Evolutionary conservation across 2,888 invertebrate species (phyloP), one percentile per base, ranked within the genome.

Genomic region (Anagyrus pseudococci): DNA sequence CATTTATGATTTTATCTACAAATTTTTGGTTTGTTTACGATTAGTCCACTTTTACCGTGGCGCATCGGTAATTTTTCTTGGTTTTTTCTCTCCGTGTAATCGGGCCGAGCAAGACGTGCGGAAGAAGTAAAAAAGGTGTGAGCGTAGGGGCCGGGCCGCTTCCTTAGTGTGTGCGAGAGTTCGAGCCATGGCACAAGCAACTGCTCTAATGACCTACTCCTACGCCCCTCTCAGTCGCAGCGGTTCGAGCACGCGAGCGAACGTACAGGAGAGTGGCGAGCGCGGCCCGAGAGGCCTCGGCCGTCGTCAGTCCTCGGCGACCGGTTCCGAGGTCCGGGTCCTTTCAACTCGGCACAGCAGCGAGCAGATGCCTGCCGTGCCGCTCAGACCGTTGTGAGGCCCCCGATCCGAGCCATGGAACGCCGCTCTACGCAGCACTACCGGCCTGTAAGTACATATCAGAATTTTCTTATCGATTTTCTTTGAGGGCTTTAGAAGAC

Each of bases 161-260:
- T 37, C 8, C 33, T 37, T 15, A 2, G 33, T 8, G 8, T 15
- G 33, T 37, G 15, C 8, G 15, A 2, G 10, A 29, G 29, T 29
- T 2, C 15, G 2, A 37, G 2, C 10, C 8, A 15, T 37, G 15
- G 2, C 10, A 10, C 29, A 37, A 10, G 33, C 33, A 37, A 10
- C 52, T 67, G 77, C 74, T 78, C 76, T 73, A 75, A 76, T 79
- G 76, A 79, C 79, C 79, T 78, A 80, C 79, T 80, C 77, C 75
- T 72, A 76, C 75, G 70, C 68, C 58, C 43, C 17, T 49, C 19
- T 44, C 43, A 17, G 25, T 1, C 23, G 26, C 2, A 15, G 44
- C 19, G 7, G 20, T 19, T 22, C 22, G 3, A 19, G 22, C 17
- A 13, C 13, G 23, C 46, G 23, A 46, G n/a, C 4, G n/a, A n/a